These are phyloP conservation scores for Enchytraeus crypticus DNA, from an alignment of 2,888 invertebrate genomes.

Conservation along the genomic window DNA sequence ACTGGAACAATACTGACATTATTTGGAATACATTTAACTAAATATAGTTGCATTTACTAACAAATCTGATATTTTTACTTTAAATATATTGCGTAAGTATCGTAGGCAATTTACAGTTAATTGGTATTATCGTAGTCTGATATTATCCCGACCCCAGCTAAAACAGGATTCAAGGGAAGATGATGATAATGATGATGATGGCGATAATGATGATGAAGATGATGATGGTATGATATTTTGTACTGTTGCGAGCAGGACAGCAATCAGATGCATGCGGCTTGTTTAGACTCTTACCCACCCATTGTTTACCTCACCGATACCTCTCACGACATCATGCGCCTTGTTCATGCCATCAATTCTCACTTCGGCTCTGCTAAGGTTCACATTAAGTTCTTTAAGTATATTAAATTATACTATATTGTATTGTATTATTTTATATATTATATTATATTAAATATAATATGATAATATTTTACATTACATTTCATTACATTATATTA, in stretches of 20 bases:
- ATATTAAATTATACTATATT: background rate
- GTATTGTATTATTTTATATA: background rate
- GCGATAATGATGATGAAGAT: background rate
- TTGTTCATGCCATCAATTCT: constrained; percentile 76
- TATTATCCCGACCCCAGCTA: background rate
- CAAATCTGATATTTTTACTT: no score
- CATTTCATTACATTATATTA: no score
- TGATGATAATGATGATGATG: background rate
- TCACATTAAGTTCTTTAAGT: no score
- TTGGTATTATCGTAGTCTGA: background rate
- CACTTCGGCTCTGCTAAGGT: constrained; percentile 57
- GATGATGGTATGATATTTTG: background rate
- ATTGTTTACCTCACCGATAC: constrained; percentile 82
- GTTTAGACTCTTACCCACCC: constrained; percentile 87
- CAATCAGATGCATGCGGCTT: constrained; percentile 90
- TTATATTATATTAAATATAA: background rate
- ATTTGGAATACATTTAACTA: no score
- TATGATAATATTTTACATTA: background rate
- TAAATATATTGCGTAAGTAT: no score
- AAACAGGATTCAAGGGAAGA: no score
- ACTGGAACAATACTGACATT: no score
- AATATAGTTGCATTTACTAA: no score
- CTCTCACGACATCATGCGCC: constrained; percentile 68
- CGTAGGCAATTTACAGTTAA: no score
- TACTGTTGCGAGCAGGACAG: constrained; percentile 59